Conservation (phyloP, 2,888 invertebrate genomes). For the Hololepta plana region DNA sequence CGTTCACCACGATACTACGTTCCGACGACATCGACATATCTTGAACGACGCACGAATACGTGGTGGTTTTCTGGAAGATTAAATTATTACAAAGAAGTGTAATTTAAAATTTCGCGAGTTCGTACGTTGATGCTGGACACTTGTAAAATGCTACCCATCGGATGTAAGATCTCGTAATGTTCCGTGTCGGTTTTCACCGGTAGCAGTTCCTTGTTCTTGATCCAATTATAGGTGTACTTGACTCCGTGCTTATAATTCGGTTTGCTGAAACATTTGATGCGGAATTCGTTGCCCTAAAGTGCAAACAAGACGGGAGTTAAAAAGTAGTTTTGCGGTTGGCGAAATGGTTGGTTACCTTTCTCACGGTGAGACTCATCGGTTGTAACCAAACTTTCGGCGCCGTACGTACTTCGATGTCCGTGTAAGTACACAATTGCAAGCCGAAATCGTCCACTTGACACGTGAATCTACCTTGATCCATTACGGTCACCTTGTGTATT, state of each 20-base stretch:
- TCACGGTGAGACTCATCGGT: conserved; percentile 50
- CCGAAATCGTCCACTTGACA: conserved; percentile 58
- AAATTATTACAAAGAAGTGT: no score
- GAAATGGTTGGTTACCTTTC: conserved; percentile 34
- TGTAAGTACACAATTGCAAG: conserved; percentile 47
- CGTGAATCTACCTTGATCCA: conserved; percentile 63
- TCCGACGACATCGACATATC: conserved; percentile 29
- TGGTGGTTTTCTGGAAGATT: conserved; percentile 51
- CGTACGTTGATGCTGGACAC: conserved; percentile 58
- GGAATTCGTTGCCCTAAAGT: conserved; percentile 46
- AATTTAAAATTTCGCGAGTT: no score
- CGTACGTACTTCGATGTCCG: conserved; percentile 39
- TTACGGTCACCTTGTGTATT: conserved; percentile 45
- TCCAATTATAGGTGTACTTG: conserved; percentile 68
- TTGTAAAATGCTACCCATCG: conserved; percentile 66
- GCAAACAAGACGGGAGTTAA: background rate
- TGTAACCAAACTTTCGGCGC: conserved; percentile 49
- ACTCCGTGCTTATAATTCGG: conserved; percentile 45
- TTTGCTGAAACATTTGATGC: conserved; percentile 51
- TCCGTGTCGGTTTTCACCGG: conserved; percentile 56
- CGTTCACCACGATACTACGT: conserved; percentile 43
- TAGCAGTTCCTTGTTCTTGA: conserved; percentile 55
- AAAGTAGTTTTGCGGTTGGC: background rate
- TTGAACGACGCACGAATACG: conserved; percentile 56
- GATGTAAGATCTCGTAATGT: conserved; percentile 71